phyloP scores from a whole-genome alignment of 2,888 invertebrate species.

The Callosobruchus maculatus region DNA sequence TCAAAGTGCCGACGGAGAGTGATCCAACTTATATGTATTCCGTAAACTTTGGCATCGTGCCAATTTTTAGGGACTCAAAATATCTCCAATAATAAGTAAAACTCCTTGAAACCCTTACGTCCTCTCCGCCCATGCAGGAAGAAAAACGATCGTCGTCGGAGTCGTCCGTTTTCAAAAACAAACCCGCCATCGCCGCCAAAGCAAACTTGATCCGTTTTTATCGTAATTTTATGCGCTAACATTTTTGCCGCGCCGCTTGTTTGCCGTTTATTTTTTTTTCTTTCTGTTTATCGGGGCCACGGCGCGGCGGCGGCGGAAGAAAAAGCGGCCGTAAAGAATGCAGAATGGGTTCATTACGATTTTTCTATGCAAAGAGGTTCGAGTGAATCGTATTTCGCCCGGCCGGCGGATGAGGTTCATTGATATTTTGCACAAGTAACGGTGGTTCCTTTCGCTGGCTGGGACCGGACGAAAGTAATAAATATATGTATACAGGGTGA shows the following conservation, averaged over 20 bases:
- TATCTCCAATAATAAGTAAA: too few species aligned
- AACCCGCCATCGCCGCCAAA: slow-evolving; percentile 9
- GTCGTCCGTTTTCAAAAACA: slow-evolving; percentile 9
- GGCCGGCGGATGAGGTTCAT: too few species aligned
- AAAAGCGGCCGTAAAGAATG: neutral
- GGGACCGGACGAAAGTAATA: too few species aligned
- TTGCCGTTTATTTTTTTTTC: neutral
- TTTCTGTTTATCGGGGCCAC: too few species aligned
- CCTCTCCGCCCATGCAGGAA: neutral
- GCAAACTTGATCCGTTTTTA: slow-evolving; percentile 9
- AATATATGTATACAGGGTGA: too few species aligned
- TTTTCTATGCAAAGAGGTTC: neutral
- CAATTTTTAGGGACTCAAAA: too few species aligned
- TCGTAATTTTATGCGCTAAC: slow-evolving; percentile 11
- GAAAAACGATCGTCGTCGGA: neutral
- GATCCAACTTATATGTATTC: too few species aligned
- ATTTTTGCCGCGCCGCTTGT: neutral
- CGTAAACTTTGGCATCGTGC: too few species aligned
- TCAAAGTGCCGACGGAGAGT: too few species aligned
- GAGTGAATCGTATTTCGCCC: neutral
- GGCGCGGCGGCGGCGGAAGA: neutral
- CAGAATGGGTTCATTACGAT: neutral
- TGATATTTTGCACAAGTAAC: too few species aligned
- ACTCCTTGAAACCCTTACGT: too few species aligned
- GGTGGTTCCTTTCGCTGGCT: too few species aligned